These are phyloP conservation scores for Papilio dardanus DNA, from an alignment of 1,140 invertebrate genomes.

Conservation along the genomic window DNA sequence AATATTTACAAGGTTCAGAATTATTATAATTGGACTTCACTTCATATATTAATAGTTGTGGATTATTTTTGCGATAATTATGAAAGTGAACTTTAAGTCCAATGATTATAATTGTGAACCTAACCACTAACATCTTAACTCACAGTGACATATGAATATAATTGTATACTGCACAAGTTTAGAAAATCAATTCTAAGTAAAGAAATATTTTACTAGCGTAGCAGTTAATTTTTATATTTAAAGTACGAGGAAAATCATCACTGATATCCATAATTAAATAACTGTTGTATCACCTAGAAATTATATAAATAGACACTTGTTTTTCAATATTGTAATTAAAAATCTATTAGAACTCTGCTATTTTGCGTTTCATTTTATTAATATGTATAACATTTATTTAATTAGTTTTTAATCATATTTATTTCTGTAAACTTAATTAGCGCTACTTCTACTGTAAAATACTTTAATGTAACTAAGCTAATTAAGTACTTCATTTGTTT, in stretches of 20 bases:
- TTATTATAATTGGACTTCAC: not conserved
- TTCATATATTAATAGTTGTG: not conserved
- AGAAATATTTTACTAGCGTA: not conserved
- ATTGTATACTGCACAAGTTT: no score
- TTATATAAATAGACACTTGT: not conserved
- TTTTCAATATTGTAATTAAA: slow-evolving; percentile 1
- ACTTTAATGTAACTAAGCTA: no score
- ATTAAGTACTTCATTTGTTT: no score
- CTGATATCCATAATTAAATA: not conserved
- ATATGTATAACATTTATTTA: not conserved
- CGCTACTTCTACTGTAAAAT: not conserved
- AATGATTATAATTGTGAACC: no score
- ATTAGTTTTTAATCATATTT: not conserved
- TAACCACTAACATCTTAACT: no score
- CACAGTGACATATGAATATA: no score
- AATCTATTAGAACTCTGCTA: not conserved
- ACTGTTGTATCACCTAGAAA: not conserved
- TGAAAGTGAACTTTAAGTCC: no score
- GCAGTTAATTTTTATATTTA: not conserved
- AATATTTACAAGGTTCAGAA: not conserved
- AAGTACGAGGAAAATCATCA: not conserved
- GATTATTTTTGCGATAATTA: no score
- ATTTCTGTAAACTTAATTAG: not conserved
- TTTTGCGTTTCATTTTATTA: not conserved
- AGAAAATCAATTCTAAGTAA: not conserved